Evolutionary conservation across 2,888 invertebrate species (phyloP).

Genomic region (Bellardia bayeri): DNA sequence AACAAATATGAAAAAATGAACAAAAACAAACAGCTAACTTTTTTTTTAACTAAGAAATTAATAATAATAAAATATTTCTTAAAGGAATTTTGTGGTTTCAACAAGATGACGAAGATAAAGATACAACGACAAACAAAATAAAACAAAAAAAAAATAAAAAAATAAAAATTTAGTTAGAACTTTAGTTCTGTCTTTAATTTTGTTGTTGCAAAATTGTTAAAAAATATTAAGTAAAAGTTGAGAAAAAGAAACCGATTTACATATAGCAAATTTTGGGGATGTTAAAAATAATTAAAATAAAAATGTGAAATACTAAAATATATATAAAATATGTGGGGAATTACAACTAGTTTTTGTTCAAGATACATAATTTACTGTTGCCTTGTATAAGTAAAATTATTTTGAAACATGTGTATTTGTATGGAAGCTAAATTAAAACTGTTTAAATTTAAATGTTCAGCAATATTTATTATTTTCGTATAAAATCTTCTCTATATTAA

Average conservation of each 20-base stretch:
- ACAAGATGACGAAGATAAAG: constrained; percentile 46
- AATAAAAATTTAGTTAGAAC: constrained; percentile 34
- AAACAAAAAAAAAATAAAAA: background rate
- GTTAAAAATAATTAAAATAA: constrained; percentile 1
- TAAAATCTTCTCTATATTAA: no score
- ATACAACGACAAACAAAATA: background rate
- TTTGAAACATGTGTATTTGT: no score
- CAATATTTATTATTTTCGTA: no score
- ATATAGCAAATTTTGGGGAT: constrained; percentile 28
- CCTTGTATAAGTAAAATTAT: no score
- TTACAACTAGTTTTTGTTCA: background rate
- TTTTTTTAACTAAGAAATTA: constrained; percentile 69
- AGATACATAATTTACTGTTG: no score
- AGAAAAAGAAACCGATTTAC: constrained; percentile 21
- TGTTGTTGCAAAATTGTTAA: constrained; percentile 6
- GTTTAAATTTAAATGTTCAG: no score
- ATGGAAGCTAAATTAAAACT: no score
- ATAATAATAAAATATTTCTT: constrained; percentile 71
- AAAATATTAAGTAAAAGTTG: constrained; percentile 4
- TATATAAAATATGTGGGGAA: background rate
- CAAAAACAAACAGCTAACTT: constrained; percentile 42
- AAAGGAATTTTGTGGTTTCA: constrained; percentile 66
- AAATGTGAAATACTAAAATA: background rate
- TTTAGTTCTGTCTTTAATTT: constrained; percentile 29
- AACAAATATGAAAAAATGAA: background rate